A percentile compares a stretch with the other conserved stretches of the same genome.
Conservation (phyloP, 2,888 invertebrate genomes). For the Trichopria drosophilae region DNA sequence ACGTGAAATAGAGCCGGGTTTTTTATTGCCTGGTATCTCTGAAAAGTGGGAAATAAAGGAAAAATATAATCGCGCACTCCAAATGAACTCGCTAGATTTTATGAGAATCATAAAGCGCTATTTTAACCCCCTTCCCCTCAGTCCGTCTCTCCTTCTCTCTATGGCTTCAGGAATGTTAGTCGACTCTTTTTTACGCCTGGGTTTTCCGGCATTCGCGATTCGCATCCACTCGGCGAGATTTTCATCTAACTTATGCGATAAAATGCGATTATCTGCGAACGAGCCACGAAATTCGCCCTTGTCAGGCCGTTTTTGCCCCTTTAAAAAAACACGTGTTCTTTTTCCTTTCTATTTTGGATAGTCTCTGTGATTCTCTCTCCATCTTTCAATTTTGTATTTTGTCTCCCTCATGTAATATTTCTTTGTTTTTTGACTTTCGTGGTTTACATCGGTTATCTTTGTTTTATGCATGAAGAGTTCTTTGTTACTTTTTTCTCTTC, state of each 20-base stretch:
- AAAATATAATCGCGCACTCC: conserved; percentile 23
- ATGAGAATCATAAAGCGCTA: conserved; percentile 25
- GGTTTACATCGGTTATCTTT: too few relatives aligned
- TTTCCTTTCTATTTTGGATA: not conserved
- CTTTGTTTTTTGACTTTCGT: too few relatives aligned
- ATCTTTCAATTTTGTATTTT: too few relatives aligned
- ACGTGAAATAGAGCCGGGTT: too few relatives aligned
- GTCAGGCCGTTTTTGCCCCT: not conserved
- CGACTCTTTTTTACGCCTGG: not conserved
- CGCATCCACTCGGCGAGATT: conserved; percentile 32
- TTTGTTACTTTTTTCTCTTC: too few relatives aligned
- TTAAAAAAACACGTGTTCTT: too few relatives aligned
- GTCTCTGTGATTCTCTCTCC: too few relatives aligned
- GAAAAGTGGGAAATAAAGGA: conserved; percentile 23
- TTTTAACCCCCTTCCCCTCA: conserved; percentile 3
- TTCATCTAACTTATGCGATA: conserved; percentile 45
- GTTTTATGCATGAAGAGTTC: too few relatives aligned
- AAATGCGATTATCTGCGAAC: conserved; percentile 39
- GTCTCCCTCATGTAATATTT: too few relatives aligned
- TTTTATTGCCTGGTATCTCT: too few relatives aligned
- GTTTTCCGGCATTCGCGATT: conserved; percentile 1
- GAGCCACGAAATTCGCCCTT: conserved; percentile 4
- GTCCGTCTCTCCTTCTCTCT: not conserved
- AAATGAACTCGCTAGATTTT: conserved; percentile 31
- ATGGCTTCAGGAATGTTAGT: too few relatives aligned